Percentiles rank a stretch among this genome's conserved stretches.
Conservation (phyloP, 1,140 invertebrate species). For the Drosophila sp. region DNA sequence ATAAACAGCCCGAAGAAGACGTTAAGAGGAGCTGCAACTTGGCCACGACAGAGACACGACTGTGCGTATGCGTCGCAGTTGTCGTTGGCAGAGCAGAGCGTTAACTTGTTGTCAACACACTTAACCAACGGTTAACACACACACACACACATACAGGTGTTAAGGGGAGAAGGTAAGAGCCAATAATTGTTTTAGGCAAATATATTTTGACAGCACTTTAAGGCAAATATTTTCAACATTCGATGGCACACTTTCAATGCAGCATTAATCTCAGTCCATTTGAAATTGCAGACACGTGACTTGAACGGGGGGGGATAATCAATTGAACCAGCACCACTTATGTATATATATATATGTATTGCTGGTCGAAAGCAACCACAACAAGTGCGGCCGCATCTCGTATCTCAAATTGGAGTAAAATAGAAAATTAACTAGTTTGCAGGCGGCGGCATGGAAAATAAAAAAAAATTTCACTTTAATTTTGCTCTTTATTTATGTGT, state of each 20-base stretch:
- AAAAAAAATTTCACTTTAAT: constrained; percentile 82
- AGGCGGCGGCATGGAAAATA: constrained; percentile 47
- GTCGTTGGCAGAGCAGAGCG: constrained; percentile 31
- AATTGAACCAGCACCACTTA: constrained; percentile 30
- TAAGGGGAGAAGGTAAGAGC: constrained; percentile 10
- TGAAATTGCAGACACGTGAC: constrained; percentile 65
- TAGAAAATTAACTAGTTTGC: constrained; percentile 82
- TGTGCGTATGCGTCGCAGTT: constrained; percentile 17
- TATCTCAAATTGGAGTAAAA: constrained; percentile 81
- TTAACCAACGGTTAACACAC: constrained; percentile 57
- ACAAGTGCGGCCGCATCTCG: constrained; percentile 14
- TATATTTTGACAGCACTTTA: constrained; percentile 21
- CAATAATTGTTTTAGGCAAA: constrained; percentile 28
- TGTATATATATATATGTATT: background rate
- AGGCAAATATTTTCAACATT: constrained; percentile 27
- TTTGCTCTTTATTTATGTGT: constrained; percentile 82
- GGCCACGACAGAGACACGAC: constrained; percentile 24
- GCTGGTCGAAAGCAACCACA: constrained; percentile 63
- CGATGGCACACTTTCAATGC: constrained; percentile 52
- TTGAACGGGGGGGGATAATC: constrained; percentile 35
- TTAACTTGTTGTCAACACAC: constrained; percentile 62
- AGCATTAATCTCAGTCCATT: constrained; percentile 44
- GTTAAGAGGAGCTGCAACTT: constrained; percentile 24
- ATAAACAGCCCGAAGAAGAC: constrained; percentile 68
- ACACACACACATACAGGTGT: background rate